Percentiles rank a stretch among this genome's conserved stretches.
Evolutionary conservation across 2,888 invertebrate species (phyloP).

Genomic region (Phrixothrix hirtus): DNA sequence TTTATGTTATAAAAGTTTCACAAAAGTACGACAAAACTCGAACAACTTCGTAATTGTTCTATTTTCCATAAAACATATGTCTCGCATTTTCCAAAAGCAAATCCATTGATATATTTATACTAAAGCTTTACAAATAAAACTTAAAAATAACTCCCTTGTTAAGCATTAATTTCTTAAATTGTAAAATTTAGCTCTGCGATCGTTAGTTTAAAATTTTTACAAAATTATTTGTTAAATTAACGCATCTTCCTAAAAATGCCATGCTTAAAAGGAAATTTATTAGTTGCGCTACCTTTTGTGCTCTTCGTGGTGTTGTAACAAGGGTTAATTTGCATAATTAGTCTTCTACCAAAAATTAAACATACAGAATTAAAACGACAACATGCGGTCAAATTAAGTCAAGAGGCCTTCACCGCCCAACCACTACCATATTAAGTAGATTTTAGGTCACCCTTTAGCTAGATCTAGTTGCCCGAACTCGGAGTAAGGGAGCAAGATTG

Average conservation of each 20-base stretch:
- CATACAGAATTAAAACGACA: conserved; percentile 16
- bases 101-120: no score
- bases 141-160: no score
- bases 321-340: conserved; percentile 10
- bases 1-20: no score
- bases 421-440: conserved; percentile 27
- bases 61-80: no score
- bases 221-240: neutral
- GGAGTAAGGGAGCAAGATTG: conserved; percentile 50
- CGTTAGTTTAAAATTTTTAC: neutral
- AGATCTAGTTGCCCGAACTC: conserved; percentile 27
- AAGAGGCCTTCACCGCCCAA: conserved; percentile 18
- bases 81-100: no score
- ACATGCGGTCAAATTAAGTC: conserved; percentile 23
- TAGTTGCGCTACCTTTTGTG: neutral
- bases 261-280: neutral
- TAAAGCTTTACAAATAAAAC: no score
- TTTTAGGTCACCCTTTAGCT: conserved; percentile 31
- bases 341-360: conserved; percentile 13
- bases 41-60: no score
- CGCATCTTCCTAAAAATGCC: neutral
- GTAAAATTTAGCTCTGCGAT: no score
- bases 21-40: no score
- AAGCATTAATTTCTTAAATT: no score
- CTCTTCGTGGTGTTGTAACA: neutral